Percentiles rank a stretch among this genome's conserved stretches.
Evolutionary conservation across 2,888 invertebrate genomes (phyloP).

Genomic region (Epistrophe eligans): DNA sequence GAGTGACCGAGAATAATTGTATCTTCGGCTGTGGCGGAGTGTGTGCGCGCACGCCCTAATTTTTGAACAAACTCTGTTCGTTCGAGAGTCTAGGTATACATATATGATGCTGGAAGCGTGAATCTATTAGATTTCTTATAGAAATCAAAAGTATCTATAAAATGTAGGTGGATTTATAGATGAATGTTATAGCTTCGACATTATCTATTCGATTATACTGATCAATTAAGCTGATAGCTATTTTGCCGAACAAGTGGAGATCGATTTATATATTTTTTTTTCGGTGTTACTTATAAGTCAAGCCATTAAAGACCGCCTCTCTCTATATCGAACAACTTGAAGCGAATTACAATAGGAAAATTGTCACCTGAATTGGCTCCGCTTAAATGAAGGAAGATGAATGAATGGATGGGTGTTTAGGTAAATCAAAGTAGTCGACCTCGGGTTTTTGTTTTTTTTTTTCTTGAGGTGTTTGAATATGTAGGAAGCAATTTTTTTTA

Average conservation of each 20-base stretch:
- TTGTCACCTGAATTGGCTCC: conserved; percentile 65
- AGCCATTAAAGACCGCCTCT: conserved; percentile 27
- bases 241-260: conserved; percentile 67
- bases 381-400: conserved; percentile 53
- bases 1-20: conserved; percentile 72
- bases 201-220: conserved; percentile 67
- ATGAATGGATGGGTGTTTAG: conserved; percentile 44
- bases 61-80: conserved; percentile 50
- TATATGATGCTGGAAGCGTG: background rate
- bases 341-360: conserved; percentile 56
- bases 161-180: conserved; percentile 53
- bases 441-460: conserved; percentile 16
- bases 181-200: conserved; percentile 49
- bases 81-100: conserved; percentile 9
- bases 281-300: conserved; percentile 34
- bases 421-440: conserved; percentile 51
- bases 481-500: conserved; percentile 24
- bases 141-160: conserved; percentile 68
- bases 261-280: conserved; percentile 45
- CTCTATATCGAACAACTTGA: conserved; percentile 6
- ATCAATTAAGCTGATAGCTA: conserved; percentile 72
- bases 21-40: conserved; percentile 38
- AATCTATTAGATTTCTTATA: background rate
- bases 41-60: conserved; percentile 66
- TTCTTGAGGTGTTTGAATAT: background rate